These are phyloP conservation scores for Microcebus jonahi DNA, from an alignment of 2,113 vertebrate genomes.

Conservation along the genomic window DNA sequence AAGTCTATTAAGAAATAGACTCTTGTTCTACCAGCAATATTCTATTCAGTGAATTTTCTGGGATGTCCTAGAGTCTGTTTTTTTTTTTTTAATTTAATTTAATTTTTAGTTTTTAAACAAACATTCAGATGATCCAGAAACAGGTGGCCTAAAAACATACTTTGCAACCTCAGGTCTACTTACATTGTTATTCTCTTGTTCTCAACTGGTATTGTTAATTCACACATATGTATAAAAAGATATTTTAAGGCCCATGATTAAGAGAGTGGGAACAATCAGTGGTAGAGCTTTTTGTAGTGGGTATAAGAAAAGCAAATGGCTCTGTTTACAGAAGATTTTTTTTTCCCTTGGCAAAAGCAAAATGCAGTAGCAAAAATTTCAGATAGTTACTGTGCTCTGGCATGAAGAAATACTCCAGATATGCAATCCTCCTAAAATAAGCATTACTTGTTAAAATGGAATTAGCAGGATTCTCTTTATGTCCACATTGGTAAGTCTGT, in stretches of 20 bases:
- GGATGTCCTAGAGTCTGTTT: not conserved
- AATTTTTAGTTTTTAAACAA: not conserved
- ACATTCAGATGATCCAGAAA: slow-evolving; percentile 15
- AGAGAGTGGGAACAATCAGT: not conserved
- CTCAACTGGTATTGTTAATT: not conserved
- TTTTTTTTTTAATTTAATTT: not conserved
- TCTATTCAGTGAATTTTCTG: not conserved
- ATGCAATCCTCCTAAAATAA: not conserved
- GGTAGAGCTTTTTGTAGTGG: not conserved
- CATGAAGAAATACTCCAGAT: not conserved
- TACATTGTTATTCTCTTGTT: not conserved
- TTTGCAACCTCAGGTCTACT: not conserved
- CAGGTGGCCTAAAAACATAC: not conserved
- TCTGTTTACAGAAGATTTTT: not conserved
- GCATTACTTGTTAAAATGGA: not conserved
- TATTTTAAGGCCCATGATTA: slow-evolving; percentile 30
- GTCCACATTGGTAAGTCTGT: not conserved
- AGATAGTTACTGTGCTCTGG: not conserved
- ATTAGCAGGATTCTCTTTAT: not conserved
- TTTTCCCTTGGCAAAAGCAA: slow-evolving; percentile 22
- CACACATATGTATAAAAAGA: not conserved
- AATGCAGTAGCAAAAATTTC: not conserved
- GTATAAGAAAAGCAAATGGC: not conserved
- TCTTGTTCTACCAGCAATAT: not conserved
- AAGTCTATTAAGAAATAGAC: not conserved